Evolutionary conservation across 2,888 invertebrate genomes (phyloP), one percentile per base, ranked within the genome.

Genomic region (Halictus ligatus): DNA sequence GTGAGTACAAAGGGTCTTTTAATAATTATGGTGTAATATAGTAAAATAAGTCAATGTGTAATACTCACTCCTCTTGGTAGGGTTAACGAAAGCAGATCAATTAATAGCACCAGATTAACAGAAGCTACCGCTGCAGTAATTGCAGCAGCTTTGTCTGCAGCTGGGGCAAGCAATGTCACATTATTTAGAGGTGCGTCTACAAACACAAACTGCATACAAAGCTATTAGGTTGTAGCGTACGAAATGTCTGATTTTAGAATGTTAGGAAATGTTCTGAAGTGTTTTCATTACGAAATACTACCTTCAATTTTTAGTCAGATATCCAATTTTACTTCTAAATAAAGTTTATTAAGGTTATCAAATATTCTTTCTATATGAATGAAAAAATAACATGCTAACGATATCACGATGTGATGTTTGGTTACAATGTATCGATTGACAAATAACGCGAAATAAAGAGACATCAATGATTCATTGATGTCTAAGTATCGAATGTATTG

Each of bases 81-180:
- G n/a, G n/a, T n/a, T 64, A 89, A 81, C 40, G 92, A 92, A 73
- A 89, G 83, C 69, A 86, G 89, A 74, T 80, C 82, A 8, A 92
- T 88, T 67, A 78, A 85, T 21, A 90, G 90, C 48, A 87, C 88
- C 48, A 90, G 92, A 83, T 80, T 92, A 48, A 91, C 91, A 73
- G 92, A 93, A 81, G 91, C 93, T 83, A 93, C 94, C 40, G 93
- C 94, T 75, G 94, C 94, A 86, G 94, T 94, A 2, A 91, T 94
- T 80, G 94, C 95, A 15, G 94, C 94, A 80, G 95, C 94, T 18
- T 88, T 95, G 40, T 94, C 95, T 79, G 94, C 95, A 18, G 94
- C 91, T 79, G 92, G 92, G 58, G 88, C 93, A 12, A 92, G 92
- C 21, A 93, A 92, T 46, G 90, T 92, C 48, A 91, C 92, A 48